Conservation (phyloP, 2,113 vertebrate species). For the Periophthalmus modestus region DNA sequence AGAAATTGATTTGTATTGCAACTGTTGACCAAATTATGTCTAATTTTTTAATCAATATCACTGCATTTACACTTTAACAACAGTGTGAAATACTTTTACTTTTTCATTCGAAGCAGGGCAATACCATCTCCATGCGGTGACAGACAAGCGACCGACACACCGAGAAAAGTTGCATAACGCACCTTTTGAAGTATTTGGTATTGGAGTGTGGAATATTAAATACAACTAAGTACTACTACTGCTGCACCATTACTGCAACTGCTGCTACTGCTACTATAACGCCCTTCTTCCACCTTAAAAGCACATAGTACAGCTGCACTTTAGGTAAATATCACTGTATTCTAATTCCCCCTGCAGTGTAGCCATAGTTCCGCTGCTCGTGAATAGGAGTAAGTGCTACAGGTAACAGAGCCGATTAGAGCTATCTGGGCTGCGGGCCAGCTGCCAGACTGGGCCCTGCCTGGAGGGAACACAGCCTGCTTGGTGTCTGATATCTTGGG, state of each 20-base stretch:
- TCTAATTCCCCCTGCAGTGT: constrained; percentile 47
- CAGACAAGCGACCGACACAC: too few species aligned
- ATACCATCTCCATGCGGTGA: too few species aligned
- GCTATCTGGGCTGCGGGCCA: constrained; percentile 69
- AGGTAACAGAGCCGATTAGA: constrained; percentile 79
- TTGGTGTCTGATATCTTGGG: constrained; percentile 76
- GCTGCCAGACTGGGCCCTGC: constrained; percentile 69
- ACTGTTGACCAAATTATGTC: too few species aligned
- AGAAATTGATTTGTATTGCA: too few species aligned
- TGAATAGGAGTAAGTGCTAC: constrained; percentile 71
- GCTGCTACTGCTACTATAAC: not conserved
- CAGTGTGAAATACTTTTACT: too few species aligned
- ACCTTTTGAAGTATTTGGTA: too few species aligned
- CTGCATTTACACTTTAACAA: too few species aligned
- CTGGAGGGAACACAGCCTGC: constrained; percentile 67
- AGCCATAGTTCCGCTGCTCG: constrained; percentile 54
- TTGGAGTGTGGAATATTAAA: not conserved
- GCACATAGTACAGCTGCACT: constrained; percentile 24
- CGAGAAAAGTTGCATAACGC: too few species aligned
- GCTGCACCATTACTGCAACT: not conserved
- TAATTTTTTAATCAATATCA: too few species aligned
- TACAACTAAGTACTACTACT: not conserved
- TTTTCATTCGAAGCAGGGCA: too few species aligned
- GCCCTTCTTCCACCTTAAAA: not conserved
- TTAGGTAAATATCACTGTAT: constrained; percentile 38